Conservation (phyloP, 2,797 vertebrate genomes). For the Scleropages formosus region DNA sequence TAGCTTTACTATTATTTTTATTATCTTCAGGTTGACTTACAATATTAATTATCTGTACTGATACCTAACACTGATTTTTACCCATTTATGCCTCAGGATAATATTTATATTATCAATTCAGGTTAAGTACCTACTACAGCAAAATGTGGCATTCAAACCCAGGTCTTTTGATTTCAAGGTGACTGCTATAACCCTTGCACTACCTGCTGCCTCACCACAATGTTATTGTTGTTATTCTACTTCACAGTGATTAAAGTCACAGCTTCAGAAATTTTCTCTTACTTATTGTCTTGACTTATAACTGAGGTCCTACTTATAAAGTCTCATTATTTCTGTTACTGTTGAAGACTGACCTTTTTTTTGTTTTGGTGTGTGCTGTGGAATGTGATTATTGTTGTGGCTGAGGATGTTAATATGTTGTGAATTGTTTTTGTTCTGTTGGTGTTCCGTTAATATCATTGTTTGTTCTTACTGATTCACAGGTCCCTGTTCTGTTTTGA, state of each 20-base stretch:
- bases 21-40: too few relatives aligned
- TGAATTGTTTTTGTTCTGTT: constrained; percentile 37
- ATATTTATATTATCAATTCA: too few relatives aligned
- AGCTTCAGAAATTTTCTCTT: background rate
- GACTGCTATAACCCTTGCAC: too few relatives aligned
- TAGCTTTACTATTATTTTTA: too few relatives aligned
- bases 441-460: constrained; percentile 43
- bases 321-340: constrained; percentile 17
- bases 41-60: too few relatives aligned
- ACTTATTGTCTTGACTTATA: background rate
- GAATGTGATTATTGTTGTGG: background rate
- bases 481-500: constrained; percentile 65
- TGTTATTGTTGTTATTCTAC: background rate
- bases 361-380: background rate
- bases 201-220: background rate
- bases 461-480: constrained; percentile 45
- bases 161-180: too few relatives aligned
- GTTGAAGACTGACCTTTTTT: constrained; percentile 13
- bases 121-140: too few relatives aligned
- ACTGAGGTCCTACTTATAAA: constrained; percentile 29
- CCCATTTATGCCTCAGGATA: too few relatives aligned
- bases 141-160: too few relatives aligned
- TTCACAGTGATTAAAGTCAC: background rate
- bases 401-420: constrained; percentile 30
- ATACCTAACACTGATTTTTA: too few relatives aligned